Percentiles rank a stretch among this genome's conserved stretches.
These are phyloP conservation scores for Anguilla pacifica DNA, from an alignment of 2,797 vertebrate genomes.

Conservation along the genomic window DNA sequence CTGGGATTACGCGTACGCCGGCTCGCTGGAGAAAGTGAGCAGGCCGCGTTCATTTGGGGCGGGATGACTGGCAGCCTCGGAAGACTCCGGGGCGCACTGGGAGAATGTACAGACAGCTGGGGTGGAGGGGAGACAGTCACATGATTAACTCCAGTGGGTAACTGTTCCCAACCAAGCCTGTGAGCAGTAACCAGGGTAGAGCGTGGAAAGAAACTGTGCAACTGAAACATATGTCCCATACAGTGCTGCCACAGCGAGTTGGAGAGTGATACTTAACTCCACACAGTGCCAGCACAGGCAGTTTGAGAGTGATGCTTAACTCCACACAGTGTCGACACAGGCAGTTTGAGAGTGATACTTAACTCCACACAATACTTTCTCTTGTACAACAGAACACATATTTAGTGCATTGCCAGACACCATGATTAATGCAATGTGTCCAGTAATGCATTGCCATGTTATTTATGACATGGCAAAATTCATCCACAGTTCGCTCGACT, in stretches of 20 bases:
- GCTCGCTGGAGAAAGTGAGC: neutral
- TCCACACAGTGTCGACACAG: neutral
- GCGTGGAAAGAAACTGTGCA: no score
- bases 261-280: neutral
- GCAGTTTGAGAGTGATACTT: neutral
- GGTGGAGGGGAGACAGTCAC: neutral
- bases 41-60: neutral
- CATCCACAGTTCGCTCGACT: no score
- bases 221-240: neutral
- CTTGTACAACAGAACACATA: no score
- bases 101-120: conserved; percentile 57
- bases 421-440: no score
- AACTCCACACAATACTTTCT: neutral
- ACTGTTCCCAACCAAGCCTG: neutral
- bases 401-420: no score
- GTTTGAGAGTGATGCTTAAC: no score
- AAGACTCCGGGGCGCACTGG: conserved; percentile 46
- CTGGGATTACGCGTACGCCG: neutral
- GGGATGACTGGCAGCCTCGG: conserved; percentile 30
- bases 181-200: neutral
- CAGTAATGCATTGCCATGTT: no score
- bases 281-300: neutral
- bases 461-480: no score
- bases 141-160: neutral
- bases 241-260: neutral